phyloP scores from a whole-genome alignment of 2,113 vertebrate species.

The Corynorhinus townsendii region DNA sequence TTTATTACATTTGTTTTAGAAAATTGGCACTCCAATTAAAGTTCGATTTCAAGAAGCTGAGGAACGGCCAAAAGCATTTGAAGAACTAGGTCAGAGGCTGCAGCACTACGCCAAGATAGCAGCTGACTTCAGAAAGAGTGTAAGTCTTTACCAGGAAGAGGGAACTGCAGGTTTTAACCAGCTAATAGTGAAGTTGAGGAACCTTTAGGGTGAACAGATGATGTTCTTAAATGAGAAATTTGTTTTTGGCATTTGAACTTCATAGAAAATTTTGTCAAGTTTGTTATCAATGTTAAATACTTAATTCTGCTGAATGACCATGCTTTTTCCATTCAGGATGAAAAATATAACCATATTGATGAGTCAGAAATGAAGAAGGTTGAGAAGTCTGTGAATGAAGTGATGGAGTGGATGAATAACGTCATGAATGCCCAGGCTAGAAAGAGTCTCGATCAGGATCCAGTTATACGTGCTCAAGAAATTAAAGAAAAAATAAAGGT shows the following conservation, averaged over 20 bases:
- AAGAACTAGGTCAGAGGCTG: slow-evolving; percentile 80
- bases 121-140: slow-evolving; percentile 82
- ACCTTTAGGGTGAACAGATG: not conserved
- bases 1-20: slow-evolving; percentile 72
- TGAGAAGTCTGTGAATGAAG: slow-evolving; percentile 82
- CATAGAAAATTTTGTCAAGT: slow-evolving; percentile 3
- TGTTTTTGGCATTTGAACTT: not conserved
- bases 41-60: slow-evolving; percentile 83
- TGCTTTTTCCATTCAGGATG: slow-evolving; percentile 76
- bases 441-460: slow-evolving; percentile 82
- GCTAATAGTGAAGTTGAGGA: not conserved
- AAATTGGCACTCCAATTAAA: slow-evolving; percentile 83
- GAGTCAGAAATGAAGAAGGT: slow-evolving; percentile 86
- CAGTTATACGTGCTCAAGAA: slow-evolving; percentile 78
- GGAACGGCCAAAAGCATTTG: slow-evolving; percentile 80
- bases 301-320: not conserved
- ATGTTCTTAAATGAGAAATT: not conserved
- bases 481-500: slow-evolving; percentile 84
- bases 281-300: slow-evolving; percentile 33
- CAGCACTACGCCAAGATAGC: slow-evolving; percentile 82
- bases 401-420: slow-evolving; percentile 86
- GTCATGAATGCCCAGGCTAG: slow-evolving; percentile 81
- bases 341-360: slow-evolving; percentile 84
- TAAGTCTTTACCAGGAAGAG: slow-evolving; percentile 5
- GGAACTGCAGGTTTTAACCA: not conserved